phyloP scores from a whole-genome alignment of 2,888 invertebrate species.

The Catocala fraxini region DNA sequence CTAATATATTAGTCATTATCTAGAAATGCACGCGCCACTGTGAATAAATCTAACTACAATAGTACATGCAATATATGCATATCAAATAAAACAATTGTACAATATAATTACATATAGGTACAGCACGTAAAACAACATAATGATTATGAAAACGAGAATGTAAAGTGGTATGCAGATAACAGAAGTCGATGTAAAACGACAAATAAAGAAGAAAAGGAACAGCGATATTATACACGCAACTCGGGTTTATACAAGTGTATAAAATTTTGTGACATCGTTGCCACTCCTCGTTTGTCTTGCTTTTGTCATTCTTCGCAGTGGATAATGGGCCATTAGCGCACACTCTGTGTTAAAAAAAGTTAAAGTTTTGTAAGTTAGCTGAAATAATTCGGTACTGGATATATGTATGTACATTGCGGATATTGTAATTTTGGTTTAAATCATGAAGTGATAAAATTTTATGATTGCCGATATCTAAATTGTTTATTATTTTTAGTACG shows the following conservation, averaged over 20 bases:
- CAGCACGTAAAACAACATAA: too few relatives aligned
- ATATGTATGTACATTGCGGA: neutral
- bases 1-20: too few relatives aligned
- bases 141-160: neutral
- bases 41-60: too few relatives aligned
- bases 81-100: too few relatives aligned
- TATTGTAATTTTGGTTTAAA: too few relatives aligned
- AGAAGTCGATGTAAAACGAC: constrained; percentile 34
- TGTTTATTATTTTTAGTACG: too few relatives aligned
- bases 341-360: constrained; percentile 15
- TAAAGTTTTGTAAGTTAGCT: neutral
- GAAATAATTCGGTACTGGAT: neutral
- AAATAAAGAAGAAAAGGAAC: constrained; percentile 31
- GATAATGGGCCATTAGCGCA: constrained; percentile 21
- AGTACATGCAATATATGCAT: too few relatives aligned
- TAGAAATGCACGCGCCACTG: too few relatives aligned
- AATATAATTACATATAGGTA: too few relatives aligned
- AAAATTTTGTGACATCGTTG: constrained; percentile 42
- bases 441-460: too few relatives aligned
- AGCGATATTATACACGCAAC: constrained; percentile 24
- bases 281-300: constrained; percentile 20
- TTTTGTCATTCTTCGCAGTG: constrained; percentile 18
- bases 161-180: constrained; percentile 1
- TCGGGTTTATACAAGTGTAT: constrained; percentile 19
- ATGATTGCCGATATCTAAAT: too few relatives aligned